Conservation (phyloP, 2,888 invertebrate species). For the Baronia brevicornis region DNA sequence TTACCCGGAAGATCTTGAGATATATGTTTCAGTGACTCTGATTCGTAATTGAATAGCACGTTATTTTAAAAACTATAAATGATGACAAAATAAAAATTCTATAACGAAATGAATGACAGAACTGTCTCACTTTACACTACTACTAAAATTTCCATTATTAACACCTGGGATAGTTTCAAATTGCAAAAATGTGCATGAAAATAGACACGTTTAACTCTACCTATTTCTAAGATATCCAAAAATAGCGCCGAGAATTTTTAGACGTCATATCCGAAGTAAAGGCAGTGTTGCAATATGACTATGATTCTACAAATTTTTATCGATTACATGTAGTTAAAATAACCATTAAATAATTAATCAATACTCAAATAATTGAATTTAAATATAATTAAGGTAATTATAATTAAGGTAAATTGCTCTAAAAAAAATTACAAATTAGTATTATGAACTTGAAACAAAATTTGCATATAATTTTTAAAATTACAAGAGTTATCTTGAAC, state of each 20-base stretch:
- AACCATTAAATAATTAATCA: too few relatives aligned
- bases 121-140: not conserved
- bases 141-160: constrained; percentile 15
- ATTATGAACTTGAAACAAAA: constrained; percentile 11
- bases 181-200: constrained; percentile 70
- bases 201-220: constrained; percentile 52
- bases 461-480: constrained; percentile 16
- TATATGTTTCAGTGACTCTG: too few relatives aligned
- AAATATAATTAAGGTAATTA: too few relatives aligned
- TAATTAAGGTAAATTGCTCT: too few relatives aligned
- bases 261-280: constrained; percentile 49
- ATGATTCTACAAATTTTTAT: constrained; percentile 5
- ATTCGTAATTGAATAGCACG: too few relatives aligned
- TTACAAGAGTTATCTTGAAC: constrained; percentile 36
- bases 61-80: constrained; percentile 8
- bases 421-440: constrained; percentile 5
- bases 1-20: too few relatives aligned
- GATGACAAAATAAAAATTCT: not conserved
- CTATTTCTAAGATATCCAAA: constrained; percentile 59
- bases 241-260: constrained; percentile 58
- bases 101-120: constrained; percentile 9
- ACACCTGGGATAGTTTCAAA: constrained; percentile 60
- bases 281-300: constrained; percentile 39
- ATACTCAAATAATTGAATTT: too few relatives aligned
- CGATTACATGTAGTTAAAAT: too few relatives aligned